Percentiles rank a stretch among this genome's conserved stretches.
Evolutionary conservation across 2,113 vertebrate species (phyloP).

Genomic region (Bubalus kerabau): DNA sequence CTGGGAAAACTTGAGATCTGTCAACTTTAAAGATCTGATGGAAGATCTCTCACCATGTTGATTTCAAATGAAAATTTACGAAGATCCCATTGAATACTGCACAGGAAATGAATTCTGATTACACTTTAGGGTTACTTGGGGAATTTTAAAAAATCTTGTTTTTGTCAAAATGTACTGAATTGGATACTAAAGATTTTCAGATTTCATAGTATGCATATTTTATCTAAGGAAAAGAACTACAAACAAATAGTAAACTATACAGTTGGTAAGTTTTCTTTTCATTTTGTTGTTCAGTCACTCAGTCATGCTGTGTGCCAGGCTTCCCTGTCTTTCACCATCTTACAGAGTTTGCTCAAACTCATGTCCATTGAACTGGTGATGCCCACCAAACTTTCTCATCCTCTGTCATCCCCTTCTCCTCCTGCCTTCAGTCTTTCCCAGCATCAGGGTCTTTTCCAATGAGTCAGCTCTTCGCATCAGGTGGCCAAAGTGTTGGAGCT

Average conservation of each 20-base stretch:
- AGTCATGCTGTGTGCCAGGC: fast-evolving
- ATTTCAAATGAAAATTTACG: not conserved
- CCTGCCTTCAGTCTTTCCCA: not conserved
- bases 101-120: not conserved
- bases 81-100: not conserved
- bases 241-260: not conserved
- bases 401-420: not conserved
- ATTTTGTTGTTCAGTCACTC: not conserved
- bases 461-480: not conserved
- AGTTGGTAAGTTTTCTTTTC: not conserved
- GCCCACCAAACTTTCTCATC: not conserved
- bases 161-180: not conserved
- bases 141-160: not conserved
- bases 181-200: not conserved
- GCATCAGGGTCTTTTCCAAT: not conserved
- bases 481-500: not conserved
- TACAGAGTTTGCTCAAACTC: not conserved
- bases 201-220: not conserved
- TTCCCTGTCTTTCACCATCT: not conserved
- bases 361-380: not conserved
- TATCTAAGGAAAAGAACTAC: not conserved
- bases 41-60: not conserved
- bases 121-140: not conserved
- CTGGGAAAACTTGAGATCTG: not conserved
- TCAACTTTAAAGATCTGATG: not conserved